Base-by-base conservation (phyloP, 2,797 vertebrate genomes). In the Mormyrus proboscirostris region DNA sequence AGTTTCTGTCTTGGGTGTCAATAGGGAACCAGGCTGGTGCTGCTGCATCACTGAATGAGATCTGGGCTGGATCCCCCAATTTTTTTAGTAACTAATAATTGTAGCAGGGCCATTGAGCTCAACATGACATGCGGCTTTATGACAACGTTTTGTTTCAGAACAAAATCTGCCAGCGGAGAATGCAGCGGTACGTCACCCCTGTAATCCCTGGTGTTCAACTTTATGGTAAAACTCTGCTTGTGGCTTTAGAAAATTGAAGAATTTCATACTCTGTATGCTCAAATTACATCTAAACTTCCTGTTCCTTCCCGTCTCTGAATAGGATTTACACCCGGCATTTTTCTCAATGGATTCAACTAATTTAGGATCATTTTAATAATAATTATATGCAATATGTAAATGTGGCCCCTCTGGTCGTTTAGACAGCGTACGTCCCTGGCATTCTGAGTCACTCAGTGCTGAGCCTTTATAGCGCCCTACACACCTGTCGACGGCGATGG, bases 401-500 rank as follows among this genome's bases (percentile, higher is more conserved):
- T n/a, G 19, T 47, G 6, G 16, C 16, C 41, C 76, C 38, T 82
- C 7, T 41, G 16, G 38, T 44, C 8, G 14, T 44, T 79, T 44
- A 79, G 29, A 44, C 7, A 3, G 7, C n/a, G 9, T n/a, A 49
- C n/a, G 16, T 1, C 47, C 4, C 16, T 84, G 38, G 47, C 49
- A 29, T 29, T 84, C 44, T 47, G 82, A 85, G n/a, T 85, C 41
- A 14, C 9, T 2, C n/a, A 0, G 49, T 12, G 49, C 82, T 2
- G 10, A 29, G 82, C 73, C 38, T 73, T 16, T 47, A 29, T 53
- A 25, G 7, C 4, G 33, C 44, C 62, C 10, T 9, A 90, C 95
- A 93, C 91, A 98, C 97, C 97, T 97, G 94, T 98, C 97, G 50
- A 98, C 96, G 0, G 96, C 97, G 0, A 98, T 98, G 55, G 97